phyloP scores from a whole-genome alignment of 2,888 invertebrate genomes.

The Linnaemya vulpina region DNA sequence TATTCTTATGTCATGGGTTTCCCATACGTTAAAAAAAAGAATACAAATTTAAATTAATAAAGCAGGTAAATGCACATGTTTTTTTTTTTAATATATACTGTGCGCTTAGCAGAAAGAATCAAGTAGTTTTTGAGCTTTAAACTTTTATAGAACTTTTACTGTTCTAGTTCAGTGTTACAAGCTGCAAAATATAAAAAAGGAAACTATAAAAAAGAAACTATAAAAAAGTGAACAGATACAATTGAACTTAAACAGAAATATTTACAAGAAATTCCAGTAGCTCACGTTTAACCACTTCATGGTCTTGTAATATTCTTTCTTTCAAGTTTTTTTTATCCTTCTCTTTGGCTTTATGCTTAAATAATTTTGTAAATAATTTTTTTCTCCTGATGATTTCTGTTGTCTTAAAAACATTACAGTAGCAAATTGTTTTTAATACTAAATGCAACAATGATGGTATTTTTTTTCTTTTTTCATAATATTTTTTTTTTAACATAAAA shows the following conservation, averaged over 20 bases:
- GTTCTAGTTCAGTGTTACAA: background rate
- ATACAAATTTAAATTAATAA: too few species aligned
- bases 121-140: background rate
- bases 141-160: background rate
- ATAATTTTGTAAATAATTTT: slow-evolving; percentile 61
- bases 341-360: slow-evolving; percentile 60
- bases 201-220: background rate
- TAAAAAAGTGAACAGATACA: too few species aligned
- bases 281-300: slow-evolving; percentile 72
- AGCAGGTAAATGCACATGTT: too few species aligned
- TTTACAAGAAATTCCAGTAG: slow-evolving; percentile 70
- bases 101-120: background rate
- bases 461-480: slow-evolving; percentile 26
- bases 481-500: slow-evolving; percentile 62
- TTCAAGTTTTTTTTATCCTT: slow-evolving; percentile 44
- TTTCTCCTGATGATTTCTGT: slow-evolving; percentile 39
- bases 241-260: slow-evolving; percentile 52
- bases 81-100: background rate
- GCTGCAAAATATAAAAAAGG: background rate
- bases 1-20: too few species aligned
- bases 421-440: slow-evolving; percentile 71
- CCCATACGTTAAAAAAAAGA: too few species aligned
- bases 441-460: slow-evolving; percentile 62
- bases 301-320: slow-evolving; percentile 70
- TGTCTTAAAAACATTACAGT: slow-evolving; percentile 70